Percentiles rank a stretch among this genome's conserved stretches.
These are phyloP conservation scores for Furnarius figulus DNA, from an alignment of 2,113 vertebrate species.

Conservation along the genomic window DNA sequence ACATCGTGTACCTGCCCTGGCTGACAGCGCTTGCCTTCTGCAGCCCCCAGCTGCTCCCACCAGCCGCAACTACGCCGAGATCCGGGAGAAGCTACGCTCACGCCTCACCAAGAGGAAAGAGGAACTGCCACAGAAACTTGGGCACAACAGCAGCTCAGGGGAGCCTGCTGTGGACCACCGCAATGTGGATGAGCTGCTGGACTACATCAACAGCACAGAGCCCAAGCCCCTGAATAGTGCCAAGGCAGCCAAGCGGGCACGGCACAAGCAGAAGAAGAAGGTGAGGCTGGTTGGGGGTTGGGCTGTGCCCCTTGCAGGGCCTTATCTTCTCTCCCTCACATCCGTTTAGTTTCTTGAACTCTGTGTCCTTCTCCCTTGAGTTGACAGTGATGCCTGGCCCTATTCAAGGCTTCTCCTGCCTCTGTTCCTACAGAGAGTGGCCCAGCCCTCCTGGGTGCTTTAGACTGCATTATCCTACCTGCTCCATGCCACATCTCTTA, in stretches of 20 bases:
- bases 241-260: conserved; percentile 95
- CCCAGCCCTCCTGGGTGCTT: not conserved
- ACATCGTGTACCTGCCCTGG: rapidly evolving
- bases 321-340: not conserved
- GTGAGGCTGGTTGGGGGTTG: conserved; percentile 62
- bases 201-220: conserved; percentile 97
- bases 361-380: not conserved
- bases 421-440: not conserved
- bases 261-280: conserved; percentile 99
- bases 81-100: conserved; percentile 94
- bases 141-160: conserved; percentile 74
- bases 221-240: conserved; percentile 95
- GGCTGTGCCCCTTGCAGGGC: not conserved
- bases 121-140: conserved; percentile 89
- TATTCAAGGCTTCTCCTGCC: not conserved
- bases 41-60: conserved; percentile 97
- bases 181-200: conserved; percentile 92
- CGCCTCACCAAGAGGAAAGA: conserved; percentile 96
- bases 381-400: rapidly evolving
- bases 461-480: not conserved
- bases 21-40: conserved; percentile 18
- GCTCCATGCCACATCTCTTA: rapidly evolving
- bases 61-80: conserved; percentile 97
- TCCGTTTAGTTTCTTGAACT: not conserved
- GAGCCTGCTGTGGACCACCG: conserved; percentile 90